Conservation (phyloP, 2,113 vertebrate genomes). For the Rhinolophus sinicus region DNA sequence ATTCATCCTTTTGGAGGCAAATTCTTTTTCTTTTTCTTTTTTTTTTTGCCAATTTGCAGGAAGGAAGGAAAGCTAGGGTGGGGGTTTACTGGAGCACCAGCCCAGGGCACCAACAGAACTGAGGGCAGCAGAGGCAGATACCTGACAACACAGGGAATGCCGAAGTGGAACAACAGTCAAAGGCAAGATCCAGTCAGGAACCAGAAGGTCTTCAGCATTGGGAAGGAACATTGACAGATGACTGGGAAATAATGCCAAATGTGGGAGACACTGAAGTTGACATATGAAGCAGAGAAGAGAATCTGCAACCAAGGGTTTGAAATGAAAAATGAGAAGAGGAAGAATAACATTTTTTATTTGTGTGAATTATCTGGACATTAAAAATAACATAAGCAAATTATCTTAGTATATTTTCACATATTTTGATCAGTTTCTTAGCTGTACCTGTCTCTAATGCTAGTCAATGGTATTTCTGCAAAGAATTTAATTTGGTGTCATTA, state of each 20-base stretch:
- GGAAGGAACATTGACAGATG: not conserved
- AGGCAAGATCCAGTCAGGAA: not conserved
- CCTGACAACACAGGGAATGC: not conserved
- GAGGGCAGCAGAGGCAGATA: not conserved
- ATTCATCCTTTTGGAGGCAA: not conserved
- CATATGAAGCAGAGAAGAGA: not conserved
- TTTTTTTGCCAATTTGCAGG: not conserved
- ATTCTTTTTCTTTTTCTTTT: not conserved
- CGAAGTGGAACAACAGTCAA: not conserved
- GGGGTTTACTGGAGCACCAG: not conserved
- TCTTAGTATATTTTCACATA: not conserved
- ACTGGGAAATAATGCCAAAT: not conserved
- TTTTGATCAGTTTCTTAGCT: not conserved
- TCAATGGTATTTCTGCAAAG: not conserved
- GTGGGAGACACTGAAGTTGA: not conserved
- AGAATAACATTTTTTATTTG: not conserved
- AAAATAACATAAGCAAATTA: not conserved
- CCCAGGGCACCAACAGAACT: not conserved
- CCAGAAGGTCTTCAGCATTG: not conserved
- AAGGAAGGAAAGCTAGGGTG: not conserved
- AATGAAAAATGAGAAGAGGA: not conserved
- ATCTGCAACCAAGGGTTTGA: not conserved
- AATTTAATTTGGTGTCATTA: not conserved
- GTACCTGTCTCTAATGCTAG: not conserved
- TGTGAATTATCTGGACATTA: not conserved